Conservation (phyloP, 1,140 invertebrate genomes). For the Megalopta genalis region DNA sequence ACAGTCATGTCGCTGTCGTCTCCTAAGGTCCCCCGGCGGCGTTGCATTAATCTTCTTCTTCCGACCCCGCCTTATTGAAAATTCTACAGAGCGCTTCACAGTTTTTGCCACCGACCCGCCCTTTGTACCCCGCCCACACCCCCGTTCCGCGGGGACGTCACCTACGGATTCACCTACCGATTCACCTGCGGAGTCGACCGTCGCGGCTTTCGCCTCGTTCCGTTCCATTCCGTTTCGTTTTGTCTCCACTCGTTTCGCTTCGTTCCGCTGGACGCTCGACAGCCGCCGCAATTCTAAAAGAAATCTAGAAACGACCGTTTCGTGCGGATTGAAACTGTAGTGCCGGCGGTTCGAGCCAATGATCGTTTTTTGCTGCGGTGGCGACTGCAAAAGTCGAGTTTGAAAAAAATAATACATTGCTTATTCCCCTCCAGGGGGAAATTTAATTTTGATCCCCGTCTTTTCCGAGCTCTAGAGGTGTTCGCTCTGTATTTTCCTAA, state of each 20-base stretch:
- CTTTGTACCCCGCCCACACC: constrained; percentile 48
- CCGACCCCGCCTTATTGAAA: constrained; percentile 72
- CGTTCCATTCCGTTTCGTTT: not conserved
- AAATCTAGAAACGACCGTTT: not conserved
- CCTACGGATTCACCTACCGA: constrained; percentile 20
- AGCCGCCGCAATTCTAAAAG: not conserved
- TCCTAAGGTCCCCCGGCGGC: constrained; percentile 68
- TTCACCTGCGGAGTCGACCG: constrained; percentile 36
- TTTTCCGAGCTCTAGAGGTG: too few relatives aligned
- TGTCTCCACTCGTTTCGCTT: not conserved
- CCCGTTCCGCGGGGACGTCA: constrained; percentile 16
- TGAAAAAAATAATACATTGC: too few relatives aligned
- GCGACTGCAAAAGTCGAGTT: too few relatives aligned
- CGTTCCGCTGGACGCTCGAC: not conserved
- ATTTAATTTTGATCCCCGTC: too few relatives aligned
- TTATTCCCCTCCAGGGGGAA: too few relatives aligned
- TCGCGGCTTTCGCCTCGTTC: constrained; percentile 24
- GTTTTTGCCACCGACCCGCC: constrained; percentile 66
- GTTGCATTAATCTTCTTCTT: constrained; percentile 74
- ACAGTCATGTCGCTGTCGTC: constrained; percentile 71
- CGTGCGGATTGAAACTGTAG: not conserved
- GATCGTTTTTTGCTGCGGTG: too few relatives aligned
- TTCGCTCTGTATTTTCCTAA: too few relatives aligned
- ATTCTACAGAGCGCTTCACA: constrained; percentile 72
- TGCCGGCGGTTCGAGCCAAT: too few relatives aligned